Evolutionary conservation across 1,140 invertebrate species (phyloP), one percentile per base, ranked within the genome.

Genomic region (Cataglyphis hispanica): DNA sequence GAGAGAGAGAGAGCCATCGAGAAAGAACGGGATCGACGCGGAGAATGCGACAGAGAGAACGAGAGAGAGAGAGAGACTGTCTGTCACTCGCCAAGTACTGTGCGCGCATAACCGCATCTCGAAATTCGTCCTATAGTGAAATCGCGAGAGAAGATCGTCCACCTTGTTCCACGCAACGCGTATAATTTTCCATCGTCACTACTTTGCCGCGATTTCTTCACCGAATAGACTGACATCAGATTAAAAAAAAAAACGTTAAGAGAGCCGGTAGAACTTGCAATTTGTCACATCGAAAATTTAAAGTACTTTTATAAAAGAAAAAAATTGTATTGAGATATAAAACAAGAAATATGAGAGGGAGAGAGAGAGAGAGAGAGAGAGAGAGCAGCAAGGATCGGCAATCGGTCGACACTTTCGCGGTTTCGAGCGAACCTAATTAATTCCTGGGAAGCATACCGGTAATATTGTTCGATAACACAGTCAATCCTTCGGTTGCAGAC

Each of bases 401-500:
- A 78, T 43, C n/a, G 46, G 40, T 72, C 25, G 61, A 72, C 34
- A 77, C 46, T 89, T 66, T 87, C 37, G 60, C 58, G 46, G 81
- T 66, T 87, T 88, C 58, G 60, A 78, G 56, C 66, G 58, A 74
- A 74, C 40, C 72, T 63, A 89, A 88, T 89, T 89, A 89, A 86
- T 89, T 87, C 37, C 37, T 64, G 53, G 34, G 56, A 77, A 75
- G 46, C 22, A 63, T 69, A 85, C 46, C 50, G 58, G 64, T 76
- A 88, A 84, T 88, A 89, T 84, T 86, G 78, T 53, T 86, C 64
- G 77, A 64, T 86, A 64, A 86, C 64, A 46, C 50, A 67, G 74
- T 40, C 34, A 67, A 63, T 72, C 70, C 61, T 69, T 83, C 84
- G 25, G 60, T 27, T 60, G 83, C 69, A 64, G 83, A 69, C 40